These are phyloP conservation scores for Sinonovacula constricta DNA, from an alignment of 1,140 invertebrate species.

Conservation along the genomic window DNA sequence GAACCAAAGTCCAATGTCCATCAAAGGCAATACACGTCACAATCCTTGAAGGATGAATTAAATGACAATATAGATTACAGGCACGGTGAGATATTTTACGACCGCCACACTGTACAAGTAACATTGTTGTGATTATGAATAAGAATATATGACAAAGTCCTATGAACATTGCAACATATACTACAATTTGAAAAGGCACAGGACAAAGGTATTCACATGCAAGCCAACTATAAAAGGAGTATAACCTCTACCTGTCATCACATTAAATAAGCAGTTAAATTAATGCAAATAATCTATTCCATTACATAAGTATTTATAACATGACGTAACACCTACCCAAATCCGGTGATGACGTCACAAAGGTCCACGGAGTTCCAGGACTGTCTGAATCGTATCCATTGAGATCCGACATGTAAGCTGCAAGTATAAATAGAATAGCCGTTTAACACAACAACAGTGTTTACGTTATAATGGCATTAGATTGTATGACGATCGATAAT, in stretches of 20 bases:
- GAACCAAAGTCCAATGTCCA: too few relatives aligned
- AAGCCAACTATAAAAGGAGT: not conserved
- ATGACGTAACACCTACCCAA: constrained; percentile 2
- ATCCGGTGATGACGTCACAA: constrained; percentile 9
- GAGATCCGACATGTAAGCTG: constrained; percentile 32
- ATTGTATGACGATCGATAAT: not conserved
- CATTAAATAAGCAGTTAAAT: not conserved
- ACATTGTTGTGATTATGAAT: too few relatives aligned
- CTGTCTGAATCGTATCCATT: constrained; percentile 30
- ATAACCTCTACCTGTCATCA: not conserved
- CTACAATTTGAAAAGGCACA: too few relatives aligned
- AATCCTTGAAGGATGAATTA: too few relatives aligned
- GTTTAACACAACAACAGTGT: not conserved
- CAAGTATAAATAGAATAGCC: not conserved
- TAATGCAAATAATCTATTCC: not conserved
- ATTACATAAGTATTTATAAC: not conserved
- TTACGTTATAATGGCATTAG: not conserved
- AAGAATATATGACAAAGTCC: too few relatives aligned
- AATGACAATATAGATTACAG: too few relatives aligned
- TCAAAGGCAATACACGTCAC: too few relatives aligned
- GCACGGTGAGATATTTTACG: too few relatives aligned
- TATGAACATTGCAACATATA: too few relatives aligned
- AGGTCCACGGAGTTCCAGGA: constrained; percentile 13
- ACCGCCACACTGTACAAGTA: too few relatives aligned
- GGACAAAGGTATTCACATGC: too few relatives aligned